Conservation (phyloP, 2,888 invertebrate genomes). For the Caenorhabditis plicata region DNA sequence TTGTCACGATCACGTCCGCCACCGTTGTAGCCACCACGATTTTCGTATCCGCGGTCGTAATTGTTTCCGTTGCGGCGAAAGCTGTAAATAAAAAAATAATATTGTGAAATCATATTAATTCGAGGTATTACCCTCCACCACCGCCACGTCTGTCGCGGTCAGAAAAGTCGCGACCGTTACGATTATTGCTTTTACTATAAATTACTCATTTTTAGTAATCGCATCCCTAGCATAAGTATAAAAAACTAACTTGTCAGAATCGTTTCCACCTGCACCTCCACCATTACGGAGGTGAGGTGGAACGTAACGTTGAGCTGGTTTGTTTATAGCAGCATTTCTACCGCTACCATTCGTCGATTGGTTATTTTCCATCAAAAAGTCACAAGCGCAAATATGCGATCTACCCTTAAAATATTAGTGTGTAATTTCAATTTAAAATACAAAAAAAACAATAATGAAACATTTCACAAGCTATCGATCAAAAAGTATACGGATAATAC, state of each 20-base stretch:
- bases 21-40: conserved; percentile 7
- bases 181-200: not conserved
- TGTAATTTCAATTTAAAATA: not conserved
- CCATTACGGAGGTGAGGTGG: conserved; percentile 54
- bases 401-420: conserved; percentile 24
- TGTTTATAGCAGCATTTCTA: conserved; percentile 48
- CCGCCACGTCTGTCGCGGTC: conserved; percentile 26
- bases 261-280: conserved; percentile 34
- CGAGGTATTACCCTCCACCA: conserved; percentile 7
- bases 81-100: conserved; percentile 14
- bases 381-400: conserved; percentile 38
- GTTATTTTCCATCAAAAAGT: conserved; percentile 51
- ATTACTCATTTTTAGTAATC: not conserved
- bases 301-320: conserved; percentile 48
- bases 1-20: conserved; percentile 18
- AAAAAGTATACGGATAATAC: not conserved
- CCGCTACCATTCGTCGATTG: conserved; percentile 50
- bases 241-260: not conserved
- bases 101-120: not conserved
- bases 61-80: conserved; percentile 21
- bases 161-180: conserved; percentile 10
- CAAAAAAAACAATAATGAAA: not conserved
- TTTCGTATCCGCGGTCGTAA: conserved; percentile 7
- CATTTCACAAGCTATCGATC: too few species aligned
- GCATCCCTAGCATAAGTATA: not conserved